Evolutionary conservation across 2,888 invertebrate species (phyloP).

Genomic region (Parnassius apollo): DNA sequence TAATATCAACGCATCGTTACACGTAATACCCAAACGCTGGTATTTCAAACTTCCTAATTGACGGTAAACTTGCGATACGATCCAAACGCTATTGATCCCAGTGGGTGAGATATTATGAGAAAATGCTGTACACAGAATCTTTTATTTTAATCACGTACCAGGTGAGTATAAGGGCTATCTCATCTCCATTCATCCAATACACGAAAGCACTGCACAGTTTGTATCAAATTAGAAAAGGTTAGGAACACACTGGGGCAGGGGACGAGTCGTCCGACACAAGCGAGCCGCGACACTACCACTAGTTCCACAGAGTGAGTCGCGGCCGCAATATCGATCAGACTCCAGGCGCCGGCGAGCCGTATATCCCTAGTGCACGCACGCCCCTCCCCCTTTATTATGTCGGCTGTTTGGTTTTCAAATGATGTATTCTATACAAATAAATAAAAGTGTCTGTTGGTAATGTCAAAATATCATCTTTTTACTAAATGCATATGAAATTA

Average conservation of each 20-base stretch:
- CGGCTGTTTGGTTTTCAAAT: constrained; percentile 4
- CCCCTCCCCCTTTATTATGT: constrained; percentile 54
- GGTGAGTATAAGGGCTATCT: constrained; percentile 57
- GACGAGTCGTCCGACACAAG: constrained; percentile 47
- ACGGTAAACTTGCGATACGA: constrained; percentile 4
- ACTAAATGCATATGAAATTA: too few species aligned
- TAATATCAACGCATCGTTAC: constrained; percentile 2
- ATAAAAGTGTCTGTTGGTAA: too few species aligned
- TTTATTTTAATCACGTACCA: constrained; percentile 48
- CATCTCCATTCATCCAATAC: constrained; percentile 60
- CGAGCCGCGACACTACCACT: constrained; percentile 60
- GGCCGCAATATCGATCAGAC: constrained; percentile 69
- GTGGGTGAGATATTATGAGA: neutral
- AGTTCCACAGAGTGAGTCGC: constrained; percentile 52
- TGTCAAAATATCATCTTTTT: too few species aligned
- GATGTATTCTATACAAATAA: neutral
- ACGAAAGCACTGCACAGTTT: constrained; percentile 37
- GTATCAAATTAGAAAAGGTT: constrained; percentile 34
- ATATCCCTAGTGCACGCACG: constrained; percentile 75
- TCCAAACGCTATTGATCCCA: constrained; percentile 6
- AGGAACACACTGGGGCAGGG: constrained; percentile 40
- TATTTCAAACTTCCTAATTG: neutral
- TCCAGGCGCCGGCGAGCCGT: constrained; percentile 77
- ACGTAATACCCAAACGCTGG: neutral
- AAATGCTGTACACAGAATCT: neutral